Percentiles rank a stretch among this genome's conserved stretches.
phyloP scores from a whole-genome alignment of 2,888 invertebrate genomes.

The Spilarctia lutea region DNA sequence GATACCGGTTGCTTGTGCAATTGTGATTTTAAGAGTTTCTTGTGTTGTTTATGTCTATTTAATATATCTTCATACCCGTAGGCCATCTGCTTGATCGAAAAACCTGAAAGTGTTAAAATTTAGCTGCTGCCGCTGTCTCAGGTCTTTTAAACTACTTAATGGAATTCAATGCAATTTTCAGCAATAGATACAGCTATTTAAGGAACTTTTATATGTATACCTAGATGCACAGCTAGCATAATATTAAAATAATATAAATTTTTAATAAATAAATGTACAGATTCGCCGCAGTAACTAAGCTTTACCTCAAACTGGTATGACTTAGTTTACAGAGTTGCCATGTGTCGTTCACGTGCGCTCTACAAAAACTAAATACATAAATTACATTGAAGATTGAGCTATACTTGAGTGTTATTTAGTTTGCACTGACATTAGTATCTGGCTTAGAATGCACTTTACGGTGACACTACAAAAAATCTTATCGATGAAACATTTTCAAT shows the following conservation, averaged over 20 bases:
- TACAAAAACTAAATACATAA: neutral
- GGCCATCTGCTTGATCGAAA: neutral
- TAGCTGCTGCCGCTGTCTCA: no score
- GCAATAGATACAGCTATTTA: no score
- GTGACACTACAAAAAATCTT: neutral
- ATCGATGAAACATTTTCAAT: neutral
- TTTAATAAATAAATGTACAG: neutral
- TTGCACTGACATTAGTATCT: neutral
- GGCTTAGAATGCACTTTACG: neutral
- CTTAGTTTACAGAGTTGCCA: neutral
- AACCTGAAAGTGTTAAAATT: no score
- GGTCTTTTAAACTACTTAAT: no score
- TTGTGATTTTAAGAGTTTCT: constrained; percentile 59
- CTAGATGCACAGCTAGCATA: no score
- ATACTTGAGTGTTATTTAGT: neutral
- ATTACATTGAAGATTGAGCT: neutral
- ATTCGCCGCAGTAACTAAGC: neutral
- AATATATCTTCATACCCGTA: neutral
- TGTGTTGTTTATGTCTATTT: neutral
- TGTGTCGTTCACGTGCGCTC: neutral
- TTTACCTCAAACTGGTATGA: neutral
- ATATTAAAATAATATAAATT: no score
- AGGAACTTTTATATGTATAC: no score
- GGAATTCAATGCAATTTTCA: no score
- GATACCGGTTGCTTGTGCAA: constrained; percentile 58